Evolutionary conservation across 2,888 invertebrate species (phyloP).

Genomic region (Aspidiotus rigidus): DNA sequence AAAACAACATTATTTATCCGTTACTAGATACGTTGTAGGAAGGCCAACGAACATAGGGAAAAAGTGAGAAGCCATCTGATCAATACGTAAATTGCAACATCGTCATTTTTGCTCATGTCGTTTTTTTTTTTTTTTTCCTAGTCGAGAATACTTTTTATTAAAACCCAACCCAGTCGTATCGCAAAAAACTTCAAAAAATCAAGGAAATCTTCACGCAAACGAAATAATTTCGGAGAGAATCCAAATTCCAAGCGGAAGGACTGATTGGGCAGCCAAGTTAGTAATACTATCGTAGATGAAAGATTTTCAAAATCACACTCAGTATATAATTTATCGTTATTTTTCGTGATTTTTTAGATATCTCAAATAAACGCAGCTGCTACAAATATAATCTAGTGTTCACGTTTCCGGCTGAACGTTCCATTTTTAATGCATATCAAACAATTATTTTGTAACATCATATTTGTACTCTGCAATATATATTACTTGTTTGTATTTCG

Average conservation of each 20-base stretch:
- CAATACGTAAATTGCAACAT: neutral
- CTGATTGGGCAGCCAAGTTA: constrained; percentile 31
- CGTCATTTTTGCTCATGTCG: too few species aligned
- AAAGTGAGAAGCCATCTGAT: constrained; percentile 1
- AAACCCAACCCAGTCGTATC: constrained; percentile 13
- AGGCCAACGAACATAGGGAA: constrained; percentile 43
- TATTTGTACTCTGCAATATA: constrained; percentile 9
- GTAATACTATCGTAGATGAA: neutral
- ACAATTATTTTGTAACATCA: neutral
- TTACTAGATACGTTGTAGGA: constrained; percentile 71
- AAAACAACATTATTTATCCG: constrained; percentile 67
- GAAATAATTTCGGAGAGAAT: constrained; percentile 12
- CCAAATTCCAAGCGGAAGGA: constrained; percentile 13
- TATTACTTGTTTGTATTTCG: neutral
- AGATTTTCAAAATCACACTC: too few species aligned
- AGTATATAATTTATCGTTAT: too few species aligned
- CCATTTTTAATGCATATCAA: too few species aligned
- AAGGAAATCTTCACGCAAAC: neutral
- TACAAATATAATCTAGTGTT: too few species aligned
- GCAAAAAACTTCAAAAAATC: constrained; percentile 5
- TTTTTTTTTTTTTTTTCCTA: neutral
- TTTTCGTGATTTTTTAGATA: too few species aligned
- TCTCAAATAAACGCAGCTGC: too few species aligned
- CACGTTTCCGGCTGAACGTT: too few species aligned
- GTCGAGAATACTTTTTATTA: constrained; percentile 23